Conservation (phyloP, 30 jellyfish, hydroid and myxozoan species). For the Hydra vulgaris region DNA sequence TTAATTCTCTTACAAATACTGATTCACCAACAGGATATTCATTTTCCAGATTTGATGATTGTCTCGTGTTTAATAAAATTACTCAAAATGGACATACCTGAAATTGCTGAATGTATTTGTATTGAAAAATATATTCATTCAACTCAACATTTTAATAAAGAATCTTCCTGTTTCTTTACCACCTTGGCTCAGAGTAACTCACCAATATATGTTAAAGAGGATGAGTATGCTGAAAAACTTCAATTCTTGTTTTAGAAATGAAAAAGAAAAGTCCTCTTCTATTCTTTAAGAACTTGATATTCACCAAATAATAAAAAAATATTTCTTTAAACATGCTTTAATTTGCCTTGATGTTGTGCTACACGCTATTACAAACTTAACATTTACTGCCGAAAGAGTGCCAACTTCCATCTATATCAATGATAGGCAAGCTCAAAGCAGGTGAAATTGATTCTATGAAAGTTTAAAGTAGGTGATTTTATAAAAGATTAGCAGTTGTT, state of each 20-base stretch:
- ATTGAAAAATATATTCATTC: not conserved
- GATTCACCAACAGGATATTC: slow-evolving; percentile 4
- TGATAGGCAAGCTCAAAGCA: too few relatives aligned
- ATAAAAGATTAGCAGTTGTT: too few relatives aligned
- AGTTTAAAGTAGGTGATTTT: too few relatives aligned
- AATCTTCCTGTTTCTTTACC: slow-evolving; percentile 1
- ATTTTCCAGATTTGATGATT: slow-evolving; percentile 10
- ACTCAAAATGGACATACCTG: slow-evolving; percentile 2
- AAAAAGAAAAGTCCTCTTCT: not conserved
- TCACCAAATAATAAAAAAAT: not conserved
- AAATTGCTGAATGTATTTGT: not conserved
- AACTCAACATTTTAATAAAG: not conserved
- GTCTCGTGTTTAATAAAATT: slow-evolving; percentile 1
- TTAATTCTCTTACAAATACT: not conserved
- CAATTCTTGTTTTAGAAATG: not conserved
- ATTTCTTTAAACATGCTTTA: not conserved
- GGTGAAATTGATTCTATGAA: slow-evolving; percentile 1
- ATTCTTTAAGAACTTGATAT: not conserved
- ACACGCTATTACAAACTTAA: not conserved
- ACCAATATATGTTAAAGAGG: slow-evolving; percentile 2
- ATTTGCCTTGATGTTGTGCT: slow-evolving; percentile 7
- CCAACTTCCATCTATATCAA: slow-evolving; percentile 1
- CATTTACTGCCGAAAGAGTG: slow-evolving; percentile 2
- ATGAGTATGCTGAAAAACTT: slow-evolving; percentile 1
- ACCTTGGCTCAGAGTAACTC: slow-evolving; percentile 8